A percentile compares a stretch with the other conserved stretches of the same genome.
These are phyloP conservation scores for Lasioglossum villosulum DNA, from an alignment of 2,888 invertebrate genomes.

Conservation along the genomic window DNA sequence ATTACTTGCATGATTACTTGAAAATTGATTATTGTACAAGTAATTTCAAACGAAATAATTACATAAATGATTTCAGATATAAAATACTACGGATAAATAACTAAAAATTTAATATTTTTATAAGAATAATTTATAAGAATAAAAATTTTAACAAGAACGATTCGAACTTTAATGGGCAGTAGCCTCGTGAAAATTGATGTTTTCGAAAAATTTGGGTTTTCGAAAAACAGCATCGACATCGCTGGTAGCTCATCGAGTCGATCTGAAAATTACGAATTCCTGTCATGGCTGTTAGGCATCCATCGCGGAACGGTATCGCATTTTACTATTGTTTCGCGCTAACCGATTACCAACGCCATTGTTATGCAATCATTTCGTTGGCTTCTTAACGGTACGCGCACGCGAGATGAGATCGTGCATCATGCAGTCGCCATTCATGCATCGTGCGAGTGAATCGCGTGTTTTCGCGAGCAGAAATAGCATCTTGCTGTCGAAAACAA, in stretches of 20 bases:
- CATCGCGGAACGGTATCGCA: constrained; percentile 59
- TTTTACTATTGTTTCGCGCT: constrained; percentile 74
- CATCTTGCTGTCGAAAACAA: background rate
- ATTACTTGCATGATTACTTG: background rate
- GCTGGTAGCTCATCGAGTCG: constrained; percentile 16
- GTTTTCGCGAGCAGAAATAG: background rate
- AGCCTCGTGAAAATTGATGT: background rate
- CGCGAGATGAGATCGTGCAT: constrained; percentile 34
- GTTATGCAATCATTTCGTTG: constrained; percentile 61
- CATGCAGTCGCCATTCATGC: constrained; percentile 3
- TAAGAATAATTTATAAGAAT: too few species aligned
- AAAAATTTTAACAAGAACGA: background rate
- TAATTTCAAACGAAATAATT: background rate
- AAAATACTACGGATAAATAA: background rate
- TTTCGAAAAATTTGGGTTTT: too few species aligned
- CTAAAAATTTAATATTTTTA: background rate
- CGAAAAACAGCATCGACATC: background rate
- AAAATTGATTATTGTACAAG: background rate
- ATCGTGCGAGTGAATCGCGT: background rate
- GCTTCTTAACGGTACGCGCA: constrained; percentile 38
- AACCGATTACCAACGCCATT: constrained; percentile 70
- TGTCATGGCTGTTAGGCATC: constrained; percentile 57
- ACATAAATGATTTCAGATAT: background rate
- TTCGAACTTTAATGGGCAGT: background rate
- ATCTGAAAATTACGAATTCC: constrained; percentile 70